Conservation (phyloP, 2,888 invertebrate genomes). For the Erebia aethiops region DNA sequence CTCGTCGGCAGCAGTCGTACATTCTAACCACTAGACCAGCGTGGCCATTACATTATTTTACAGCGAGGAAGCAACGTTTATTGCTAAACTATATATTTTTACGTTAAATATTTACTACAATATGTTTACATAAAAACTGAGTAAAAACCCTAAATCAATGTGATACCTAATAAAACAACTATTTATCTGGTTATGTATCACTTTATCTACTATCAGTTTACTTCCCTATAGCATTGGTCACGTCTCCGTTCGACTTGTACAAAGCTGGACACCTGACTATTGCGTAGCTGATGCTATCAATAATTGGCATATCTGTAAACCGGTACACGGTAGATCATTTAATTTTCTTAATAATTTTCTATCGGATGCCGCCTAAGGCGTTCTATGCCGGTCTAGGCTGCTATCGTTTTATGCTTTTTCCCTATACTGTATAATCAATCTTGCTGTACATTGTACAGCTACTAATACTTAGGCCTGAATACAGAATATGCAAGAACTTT, state of each 20-base stretch:
- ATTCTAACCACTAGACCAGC: no score
- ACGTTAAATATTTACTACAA: no score
- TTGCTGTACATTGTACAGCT: conserved; percentile 38
- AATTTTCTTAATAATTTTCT: conserved; percentile 83
- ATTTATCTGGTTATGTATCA: no score
- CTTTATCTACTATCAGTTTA: neutral
- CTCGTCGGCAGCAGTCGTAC: no score
- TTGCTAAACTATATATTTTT: no score
- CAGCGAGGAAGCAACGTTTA: no score
- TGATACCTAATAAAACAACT: no score
- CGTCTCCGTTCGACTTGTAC: neutral
- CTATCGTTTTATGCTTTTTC: conserved; percentile 73
- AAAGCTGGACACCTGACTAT: conserved; percentile 7
- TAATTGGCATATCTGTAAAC: conserved; percentile 80
- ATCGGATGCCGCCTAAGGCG: conserved; percentile 70
- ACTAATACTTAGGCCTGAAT: conserved; percentile 36
- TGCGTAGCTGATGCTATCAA: conserved; percentile 69
- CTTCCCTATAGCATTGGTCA: neutral
- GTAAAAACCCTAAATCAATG: no score
- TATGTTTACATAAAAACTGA: no score
- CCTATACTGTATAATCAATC: conserved; percentile 75
- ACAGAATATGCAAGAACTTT: conserved; percentile 22
- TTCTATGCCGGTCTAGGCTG: conserved; percentile 58
- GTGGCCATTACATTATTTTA: no score
- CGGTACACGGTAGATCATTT: conserved; percentile 78